phyloP scores from a whole-genome alignment of 2,113 vertebrate species.

The Cromileptes altivelis region DNA sequence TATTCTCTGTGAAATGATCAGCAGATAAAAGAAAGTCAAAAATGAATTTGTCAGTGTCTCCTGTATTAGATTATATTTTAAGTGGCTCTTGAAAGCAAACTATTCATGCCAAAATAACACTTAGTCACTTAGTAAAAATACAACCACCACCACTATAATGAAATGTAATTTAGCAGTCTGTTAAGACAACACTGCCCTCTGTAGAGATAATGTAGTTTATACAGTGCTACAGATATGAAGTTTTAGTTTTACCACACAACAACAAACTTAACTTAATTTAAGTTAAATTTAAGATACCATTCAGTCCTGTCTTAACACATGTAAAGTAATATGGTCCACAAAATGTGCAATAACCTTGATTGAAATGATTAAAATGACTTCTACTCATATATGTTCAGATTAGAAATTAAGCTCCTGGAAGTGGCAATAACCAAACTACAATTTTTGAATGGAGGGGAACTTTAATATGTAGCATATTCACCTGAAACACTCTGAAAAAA shows the following conservation, averaged over 20 bases:
- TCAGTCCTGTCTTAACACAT: neutral
- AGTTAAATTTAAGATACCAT: neutral
- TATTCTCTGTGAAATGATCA: neutral
- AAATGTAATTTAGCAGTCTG: neutral
- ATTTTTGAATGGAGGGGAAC: neutral
- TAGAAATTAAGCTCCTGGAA: neutral
- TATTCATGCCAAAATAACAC: neutral
- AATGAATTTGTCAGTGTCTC: neutral
- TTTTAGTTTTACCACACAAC: slow-evolving; percentile 1
- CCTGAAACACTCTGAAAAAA: neutral
- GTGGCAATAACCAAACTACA: neutral
- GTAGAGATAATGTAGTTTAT: neutral
- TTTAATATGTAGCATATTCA: slow-evolving; percentile 7
- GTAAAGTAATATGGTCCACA: neutral
- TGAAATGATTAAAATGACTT: no score
- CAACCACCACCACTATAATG: neutral
- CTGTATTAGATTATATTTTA: neutral
- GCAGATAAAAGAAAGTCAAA: neutral
- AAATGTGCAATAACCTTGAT: neutral
- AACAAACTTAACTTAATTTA: neutral
- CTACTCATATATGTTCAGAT: neutral
- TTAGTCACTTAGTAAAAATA: no score
- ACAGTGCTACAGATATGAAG: neutral
- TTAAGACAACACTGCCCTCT: slow-evolving; percentile 64
- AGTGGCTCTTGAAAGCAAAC: neutral